phyloP scores from a whole-genome alignment of 2,113 vertebrate genomes.

The Takifugu bimaculatus region DNA sequence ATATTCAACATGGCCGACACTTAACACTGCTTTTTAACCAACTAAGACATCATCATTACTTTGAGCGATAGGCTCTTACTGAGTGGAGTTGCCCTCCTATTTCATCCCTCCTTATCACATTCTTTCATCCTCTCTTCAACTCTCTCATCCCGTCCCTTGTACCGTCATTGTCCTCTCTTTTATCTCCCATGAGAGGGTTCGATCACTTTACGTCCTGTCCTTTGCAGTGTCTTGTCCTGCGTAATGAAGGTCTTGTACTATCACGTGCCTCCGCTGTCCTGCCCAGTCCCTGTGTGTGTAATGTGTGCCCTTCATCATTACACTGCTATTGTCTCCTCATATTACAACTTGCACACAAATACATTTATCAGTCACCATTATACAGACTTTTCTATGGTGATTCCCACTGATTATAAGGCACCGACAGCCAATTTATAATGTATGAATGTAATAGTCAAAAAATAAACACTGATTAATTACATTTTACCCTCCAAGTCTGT shows the following conservation, averaged over 20 bases:
- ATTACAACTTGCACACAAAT: constrained; percentile 23
- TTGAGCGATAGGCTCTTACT: constrained; percentile 68
- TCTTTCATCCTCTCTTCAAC: constrained; percentile 48
- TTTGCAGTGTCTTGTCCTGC: constrained; percentile 54
- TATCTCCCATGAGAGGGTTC: constrained; percentile 55
- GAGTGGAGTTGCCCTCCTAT: constrained; percentile 66
- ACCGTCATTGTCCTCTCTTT: constrained; percentile 54
- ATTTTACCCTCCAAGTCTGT: constrained; percentile 19
- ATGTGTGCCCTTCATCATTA: constrained; percentile 55
- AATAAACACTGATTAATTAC: constrained; percentile 1
- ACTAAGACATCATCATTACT: constrained; percentile 77
- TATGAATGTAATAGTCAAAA: too few relatives aligned
- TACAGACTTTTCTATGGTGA: neutral
- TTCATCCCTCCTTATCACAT: constrained; percentile 54
- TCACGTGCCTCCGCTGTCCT: constrained; percentile 43
- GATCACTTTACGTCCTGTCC: constrained; percentile 59
- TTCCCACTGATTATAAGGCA: neutral
- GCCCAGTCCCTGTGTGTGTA: constrained; percentile 45
- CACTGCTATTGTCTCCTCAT: constrained; percentile 45
- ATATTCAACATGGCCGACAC: constrained; percentile 60
- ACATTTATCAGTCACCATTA: constrained; percentile 20
- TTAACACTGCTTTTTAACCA: constrained; percentile 76
- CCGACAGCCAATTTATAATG: too few relatives aligned
- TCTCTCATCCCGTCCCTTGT: constrained; percentile 43
- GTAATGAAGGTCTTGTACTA: constrained; percentile 59